Evolutionary conservation across 2,797 vertebrate genomes (phyloP).

Genomic region (Carduelis carduelis): DNA sequence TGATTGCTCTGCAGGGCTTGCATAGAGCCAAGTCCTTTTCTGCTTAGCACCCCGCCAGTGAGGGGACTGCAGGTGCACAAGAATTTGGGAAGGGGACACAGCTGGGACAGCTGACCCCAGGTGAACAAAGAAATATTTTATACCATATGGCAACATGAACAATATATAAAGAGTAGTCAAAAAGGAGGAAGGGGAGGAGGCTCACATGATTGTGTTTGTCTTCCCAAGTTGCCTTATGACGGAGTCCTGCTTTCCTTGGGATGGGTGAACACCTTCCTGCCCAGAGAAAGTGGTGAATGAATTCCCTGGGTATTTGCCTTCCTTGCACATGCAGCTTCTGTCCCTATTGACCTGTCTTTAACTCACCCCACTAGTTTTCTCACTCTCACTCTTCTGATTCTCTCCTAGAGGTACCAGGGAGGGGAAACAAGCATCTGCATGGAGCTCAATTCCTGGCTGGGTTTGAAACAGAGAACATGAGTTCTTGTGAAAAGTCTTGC

Average conservation of each 20-base stretch:
- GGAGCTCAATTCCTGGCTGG: neutral
- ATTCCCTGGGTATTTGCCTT: neutral
- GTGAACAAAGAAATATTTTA: neutral
- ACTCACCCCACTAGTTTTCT: neutral
- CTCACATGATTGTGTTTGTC: neutral
- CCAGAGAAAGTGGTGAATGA: neutral
- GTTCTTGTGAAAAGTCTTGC: neutral
- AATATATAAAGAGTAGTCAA: accelerated
- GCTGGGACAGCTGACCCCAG: neutral
- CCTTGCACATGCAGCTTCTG: neutral
- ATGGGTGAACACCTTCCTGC: neutral
- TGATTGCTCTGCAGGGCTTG: neutral
- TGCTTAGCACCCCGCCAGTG: neutral
- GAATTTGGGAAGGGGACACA: neutral
- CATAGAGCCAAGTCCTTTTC: neutral
- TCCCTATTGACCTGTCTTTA: neutral
- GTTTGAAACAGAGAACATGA: neutral
- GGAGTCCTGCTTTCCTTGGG: neutral
- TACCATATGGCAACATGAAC: neutral
- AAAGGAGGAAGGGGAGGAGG: neutral
- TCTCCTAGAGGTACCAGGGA: accelerated
- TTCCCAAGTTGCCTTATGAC: neutral
- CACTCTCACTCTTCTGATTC: neutral
- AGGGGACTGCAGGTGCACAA: neutral
- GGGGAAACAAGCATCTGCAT: accelerated